Evolutionary conservation across 1,140 invertebrate species (phyloP), one percentile per base, ranked within the genome.

Genomic region (Drosophila rufa): DNA sequence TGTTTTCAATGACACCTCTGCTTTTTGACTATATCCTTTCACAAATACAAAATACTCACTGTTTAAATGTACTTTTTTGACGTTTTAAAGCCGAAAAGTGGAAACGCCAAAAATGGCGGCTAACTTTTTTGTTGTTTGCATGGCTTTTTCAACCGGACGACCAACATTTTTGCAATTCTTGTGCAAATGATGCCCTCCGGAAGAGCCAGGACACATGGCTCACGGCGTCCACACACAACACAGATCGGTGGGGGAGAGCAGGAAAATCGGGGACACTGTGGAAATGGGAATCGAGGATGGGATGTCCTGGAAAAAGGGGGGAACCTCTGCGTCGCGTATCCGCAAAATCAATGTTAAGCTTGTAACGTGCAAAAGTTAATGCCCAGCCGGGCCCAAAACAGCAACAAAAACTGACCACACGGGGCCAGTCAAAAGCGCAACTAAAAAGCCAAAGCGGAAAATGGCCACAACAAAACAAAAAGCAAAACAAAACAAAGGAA

Each of bases 111-210:
- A 78, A 87, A 80, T 65, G 51, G 46, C 80, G 69, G 51, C 73
- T 75, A 74, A 87, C 84, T 84, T 87, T 83, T 38, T 53, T 38
- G 36, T 65, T 87, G 76, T 69, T 73, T 59, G 57, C 50, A 65
- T 61, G 56, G 60, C 43, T 67, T 58, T 70, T 46, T 69, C 59
- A 64, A 60, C 74, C 64, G 73, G 74, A 68, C 67, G 57, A 48
- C 62, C 58, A 59, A 57, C 62, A 80, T 81, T 80, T 82, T 83
- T 84, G 84, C 69, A 89, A 80, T 87, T 87, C 79, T 84, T 89
- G 84, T 87, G 84, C 84, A 87, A 87, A 87, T 87, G 65, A 87
- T 87, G 77, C 84, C 84, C 84, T 84, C 77, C 77, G 84, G 84
- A 89, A 87, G 69, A 62, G 51, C 61, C 47, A 36, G 60, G 80